Base-by-base conservation (phyloP, 1,140 invertebrate genomes). In the Episyrphus balteatus region DNA sequence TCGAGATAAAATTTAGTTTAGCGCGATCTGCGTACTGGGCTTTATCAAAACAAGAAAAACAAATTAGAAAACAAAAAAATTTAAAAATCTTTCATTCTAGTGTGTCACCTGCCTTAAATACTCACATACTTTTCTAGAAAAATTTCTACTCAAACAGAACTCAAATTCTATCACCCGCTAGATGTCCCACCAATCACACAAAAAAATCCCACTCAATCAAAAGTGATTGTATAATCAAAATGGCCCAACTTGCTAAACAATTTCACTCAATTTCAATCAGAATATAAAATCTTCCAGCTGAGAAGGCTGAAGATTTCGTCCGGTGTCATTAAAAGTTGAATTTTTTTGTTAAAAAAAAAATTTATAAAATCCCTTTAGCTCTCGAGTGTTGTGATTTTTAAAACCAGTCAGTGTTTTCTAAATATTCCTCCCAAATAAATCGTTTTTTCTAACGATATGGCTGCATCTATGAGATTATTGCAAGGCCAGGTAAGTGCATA, bases 291-390 rank as follows among this genome's bases (percentile, higher is more conserved):
- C 58, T 62, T 62, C 60, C 59, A 61, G 59, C 59, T 62, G 59
- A 62, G 60, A 62, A 54, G 59, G 59, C 59, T 62, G 59, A 62
- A 62, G 62, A 62, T 62, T 62, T 62, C 57, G 46, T 53, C 52
- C 48, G 51, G 50, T 49, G 51, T 37, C 15, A 37, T n/a, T 6
- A 33, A 55, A 47, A 42, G 11, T 37, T n/a, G 13, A 37, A 37
- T 15, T 37, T 37, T n/a, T n/a, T 3, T 13, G 15, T 12, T 6
- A 15, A 37, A 37, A 19, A 14, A 62, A 5, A 37, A 3, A 5
- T 11, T 6, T 3, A 17, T 37, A 5, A 37, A n/a, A 17, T 37
- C 13, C 15, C 40, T 7, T 12, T 5, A 12, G 12, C 19, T 18
- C 19, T 17, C 13, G 10, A 37, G 13, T 14, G 36, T 37, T 17